Conservation (phyloP, 1,140 invertebrate genomes). For the Lepidurus couesii region DNA sequence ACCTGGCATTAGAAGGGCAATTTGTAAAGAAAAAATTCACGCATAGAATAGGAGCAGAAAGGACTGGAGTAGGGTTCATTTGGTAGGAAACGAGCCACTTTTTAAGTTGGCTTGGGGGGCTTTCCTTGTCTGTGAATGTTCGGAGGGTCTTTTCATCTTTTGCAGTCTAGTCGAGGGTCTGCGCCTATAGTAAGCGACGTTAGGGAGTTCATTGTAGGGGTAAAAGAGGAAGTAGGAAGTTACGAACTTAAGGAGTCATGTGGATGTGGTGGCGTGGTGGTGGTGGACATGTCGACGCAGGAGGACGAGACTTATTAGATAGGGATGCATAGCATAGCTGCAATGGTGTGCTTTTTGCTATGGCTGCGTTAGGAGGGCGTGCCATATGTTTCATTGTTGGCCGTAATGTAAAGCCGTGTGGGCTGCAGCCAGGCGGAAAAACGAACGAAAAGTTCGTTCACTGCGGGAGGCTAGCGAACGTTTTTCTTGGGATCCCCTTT, state of each 20-base stretch:
- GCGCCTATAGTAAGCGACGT: neutral
- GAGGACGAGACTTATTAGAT: slow-evolving; percentile 14
- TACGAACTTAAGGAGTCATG: slow-evolving; percentile 14
- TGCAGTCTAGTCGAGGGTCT: neutral
- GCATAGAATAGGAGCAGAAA: too few species aligned
- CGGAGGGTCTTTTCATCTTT: neutral
- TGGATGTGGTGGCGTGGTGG: neutral
- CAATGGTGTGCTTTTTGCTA: neutral
- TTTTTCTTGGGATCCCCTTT: neutral
- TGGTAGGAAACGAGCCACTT: too few species aligned
- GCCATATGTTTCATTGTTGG: slow-evolving; percentile 19
- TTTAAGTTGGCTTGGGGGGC: neutral
- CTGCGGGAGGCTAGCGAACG: neutral
- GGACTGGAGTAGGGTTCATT: too few species aligned
- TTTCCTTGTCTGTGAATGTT: neutral
- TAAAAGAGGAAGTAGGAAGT: slow-evolving; percentile 15
- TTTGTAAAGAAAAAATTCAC: too few species aligned
- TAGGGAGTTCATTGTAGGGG: neutral
- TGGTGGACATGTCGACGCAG: neutral
- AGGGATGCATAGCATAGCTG: neutral
- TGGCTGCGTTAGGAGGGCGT: neutral
- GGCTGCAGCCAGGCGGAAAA: slow-evolving; percentile 14
- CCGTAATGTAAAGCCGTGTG: neutral
- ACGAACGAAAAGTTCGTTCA: slow-evolving; percentile 15
- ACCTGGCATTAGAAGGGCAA: too few species aligned